Base-by-base conservation (phyloP, 23 tunicate genomes). In the Halocynthia roretzi region DNA sequence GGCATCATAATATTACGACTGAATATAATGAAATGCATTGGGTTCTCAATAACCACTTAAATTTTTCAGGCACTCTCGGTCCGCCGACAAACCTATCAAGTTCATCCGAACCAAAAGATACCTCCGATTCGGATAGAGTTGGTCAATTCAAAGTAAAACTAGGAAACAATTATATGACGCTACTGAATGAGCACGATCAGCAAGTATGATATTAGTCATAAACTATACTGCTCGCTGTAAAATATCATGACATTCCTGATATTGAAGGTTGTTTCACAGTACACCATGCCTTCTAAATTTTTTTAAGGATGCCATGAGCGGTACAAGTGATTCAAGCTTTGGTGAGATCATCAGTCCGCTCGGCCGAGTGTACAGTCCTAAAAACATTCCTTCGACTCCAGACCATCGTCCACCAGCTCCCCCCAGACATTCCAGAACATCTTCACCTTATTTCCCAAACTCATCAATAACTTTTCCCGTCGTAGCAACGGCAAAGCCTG, bases 251-350 rank as follows among this genome's bases (percentile, higher is more conserved):
- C 44, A 31, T 31, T 31, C 4, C 44, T 31, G 44, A 31, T 31
- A 31, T 31, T 31, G 4, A 4, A 31, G 1, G 44, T 31, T 0
- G 44, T 31, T 31, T 31, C 44, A 31, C 44, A 31, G 44, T 31
- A 31, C 44, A 31, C 44, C 44, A 31, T 31, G 44, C 44, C 1
- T 31, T 31, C 44, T 31, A 31, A 31, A 31, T 15, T 68, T 5
- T 74, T 53, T 74, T 54, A 62, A 74, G 78, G 78, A 74, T 54
- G 62, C 78, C 15, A 54, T 54, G 62, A 74, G 78, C 31, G n/a
- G 53, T 15, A 5, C 78, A 56, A 74, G 78, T 6, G 62, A 54
- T 8, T 20, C 70, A 5, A 65, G 70, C 19, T 9, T 15, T 6
- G 6, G 70, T 20, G 70, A 65, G 14, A 48, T 10, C 31, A 15